Evolutionary conservation across 2,888 invertebrate genomes (phyloP), one percentile per base, ranked within the genome.

Genomic region (Synanthedon tipuliformis): DNA sequence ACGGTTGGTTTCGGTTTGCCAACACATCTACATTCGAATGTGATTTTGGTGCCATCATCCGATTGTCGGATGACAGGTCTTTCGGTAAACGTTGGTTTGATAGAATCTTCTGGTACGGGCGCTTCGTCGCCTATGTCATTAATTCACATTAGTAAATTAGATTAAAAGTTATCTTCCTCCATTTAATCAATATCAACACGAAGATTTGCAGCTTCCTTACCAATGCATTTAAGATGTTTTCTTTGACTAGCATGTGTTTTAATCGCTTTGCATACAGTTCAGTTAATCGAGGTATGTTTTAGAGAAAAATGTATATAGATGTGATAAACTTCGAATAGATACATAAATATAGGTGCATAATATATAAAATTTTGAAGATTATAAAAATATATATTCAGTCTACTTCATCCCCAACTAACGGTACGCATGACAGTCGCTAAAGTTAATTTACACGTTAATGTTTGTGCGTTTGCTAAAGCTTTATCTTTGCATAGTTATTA

Each of bases 51-150:
- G 74, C 97, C 97, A 89, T 97, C 97, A 73, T 97, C 96, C 74
- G 96, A 95, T 90, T 98, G 98, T 89, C 95, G 93, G 86, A 98
- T 97, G 79, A 96, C 92, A 59, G 98, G 98, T 88, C 98, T 93
- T 91, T 98, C 97, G 76, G 98, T 97, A 90, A 98, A 99, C 67
- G 97, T 96, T 68, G 99, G 98, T 89, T 96, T 97, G 88, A 95
- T 94, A 83, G 94, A 95, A 87, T 95, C 95, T 73, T 95, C 94
- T 71, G 96, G 96, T 79, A 95, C 94, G 70, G 95, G 95, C 81
- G 95, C 95, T 89, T 96, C 96, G 89, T 97, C 96, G 94, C 96
- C 96, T 96, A 78, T 62, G 69, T 68, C 60, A 65, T 63, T 57
- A 76, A 71, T 71, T 67, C 63, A 71, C 61, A 69, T 78, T 74